Evolutionary conservation across 2,888 invertebrate species (phyloP).

Genomic region (Crocallis elinguaria): DNA sequence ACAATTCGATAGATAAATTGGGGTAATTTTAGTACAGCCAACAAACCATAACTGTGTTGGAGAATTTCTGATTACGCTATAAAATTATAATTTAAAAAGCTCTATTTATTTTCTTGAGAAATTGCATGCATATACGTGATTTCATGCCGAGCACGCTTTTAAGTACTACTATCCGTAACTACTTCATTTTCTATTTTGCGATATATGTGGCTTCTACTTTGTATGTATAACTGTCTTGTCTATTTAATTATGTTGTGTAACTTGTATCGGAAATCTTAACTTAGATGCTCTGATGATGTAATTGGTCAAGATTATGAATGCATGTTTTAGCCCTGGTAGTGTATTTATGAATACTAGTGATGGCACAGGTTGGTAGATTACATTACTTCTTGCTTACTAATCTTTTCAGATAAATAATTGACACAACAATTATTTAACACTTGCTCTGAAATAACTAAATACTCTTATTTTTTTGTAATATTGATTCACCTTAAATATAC

Average conservation of each 20-base stretch:
- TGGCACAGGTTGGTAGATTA: not conserved
- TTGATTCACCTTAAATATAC: too few relatives aligned
- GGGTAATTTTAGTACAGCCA: not conserved
- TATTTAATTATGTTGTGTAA: not conserved
- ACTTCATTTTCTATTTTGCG: slow-evolving; percentile 3
- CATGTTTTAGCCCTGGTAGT: not conserved
- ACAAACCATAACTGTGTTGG: not conserved
- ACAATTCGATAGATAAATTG: too few relatives aligned
- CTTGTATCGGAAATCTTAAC: not conserved
- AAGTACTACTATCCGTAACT: not conserved
- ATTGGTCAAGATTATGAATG: slow-evolving; percentile 1
- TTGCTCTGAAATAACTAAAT: too few relatives aligned
- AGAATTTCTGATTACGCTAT: not conserved
- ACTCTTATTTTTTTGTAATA: too few relatives aligned
- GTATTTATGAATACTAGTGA: not conserved
- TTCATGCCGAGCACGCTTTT: not conserved
- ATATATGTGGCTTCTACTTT: slow-evolving; percentile 1
- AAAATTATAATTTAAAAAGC: not conserved
- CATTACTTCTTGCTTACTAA: not conserved
- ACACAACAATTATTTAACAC: too few relatives aligned
- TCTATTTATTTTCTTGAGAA: not conserved
- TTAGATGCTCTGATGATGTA: not conserved
- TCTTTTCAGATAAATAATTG: too few relatives aligned
- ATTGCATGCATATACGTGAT: not conserved
- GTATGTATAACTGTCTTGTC: not conserved